Evolutionary conservation across 2,888 invertebrate species (phyloP).

Genomic region (Brachypalpus laphriformis): DNA sequence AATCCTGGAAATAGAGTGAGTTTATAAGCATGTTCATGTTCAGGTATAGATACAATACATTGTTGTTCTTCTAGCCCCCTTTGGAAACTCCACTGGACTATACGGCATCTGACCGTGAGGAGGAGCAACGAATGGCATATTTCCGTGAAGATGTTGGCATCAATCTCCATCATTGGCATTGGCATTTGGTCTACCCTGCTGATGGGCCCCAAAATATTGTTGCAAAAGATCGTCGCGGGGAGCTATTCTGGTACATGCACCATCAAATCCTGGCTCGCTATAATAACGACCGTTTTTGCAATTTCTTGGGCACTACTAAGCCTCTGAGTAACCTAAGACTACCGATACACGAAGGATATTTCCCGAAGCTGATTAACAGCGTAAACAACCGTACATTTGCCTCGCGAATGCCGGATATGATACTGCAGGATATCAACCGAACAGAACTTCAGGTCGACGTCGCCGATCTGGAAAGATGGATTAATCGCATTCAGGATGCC

Average conservation of each 20-base stretch:
- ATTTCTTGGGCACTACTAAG: constrained; percentile 76
- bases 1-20: constrained; percentile 80
- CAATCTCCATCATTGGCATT: constrained; percentile 94
- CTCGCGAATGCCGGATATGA: constrained; percentile 85
- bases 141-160: constrained; percentile 91
- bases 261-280: constrained; percentile 85
- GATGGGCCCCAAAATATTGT: constrained; percentile 86
- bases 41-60: neutral
- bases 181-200: constrained; percentile 92
- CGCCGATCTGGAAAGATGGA: constrained; percentile 88
- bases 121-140: constrained; percentile 90
- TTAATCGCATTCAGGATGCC: constrained; percentile 87
- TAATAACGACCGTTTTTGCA: constrained; percentile 89
- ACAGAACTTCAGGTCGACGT: constrained; percentile 79
- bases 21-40: neutral
- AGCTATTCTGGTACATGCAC: constrained; percentile 88
- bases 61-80: constrained; percentile 76
- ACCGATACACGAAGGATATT: constrained; percentile 89
- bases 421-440: constrained; percentile 86
- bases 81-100: constrained; percentile 87
- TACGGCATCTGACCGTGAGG: constrained; percentile 87
- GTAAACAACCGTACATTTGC: constrained; percentile 87
- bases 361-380: constrained; percentile 88
- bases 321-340: constrained; percentile 87
- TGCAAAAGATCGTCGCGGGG: constrained; percentile 87